Evolutionary conservation across 2,888 invertebrate genomes (phyloP), one percentile per base, ranked within the genome.

Genomic region (Coelogynopora nodosa): DNA sequence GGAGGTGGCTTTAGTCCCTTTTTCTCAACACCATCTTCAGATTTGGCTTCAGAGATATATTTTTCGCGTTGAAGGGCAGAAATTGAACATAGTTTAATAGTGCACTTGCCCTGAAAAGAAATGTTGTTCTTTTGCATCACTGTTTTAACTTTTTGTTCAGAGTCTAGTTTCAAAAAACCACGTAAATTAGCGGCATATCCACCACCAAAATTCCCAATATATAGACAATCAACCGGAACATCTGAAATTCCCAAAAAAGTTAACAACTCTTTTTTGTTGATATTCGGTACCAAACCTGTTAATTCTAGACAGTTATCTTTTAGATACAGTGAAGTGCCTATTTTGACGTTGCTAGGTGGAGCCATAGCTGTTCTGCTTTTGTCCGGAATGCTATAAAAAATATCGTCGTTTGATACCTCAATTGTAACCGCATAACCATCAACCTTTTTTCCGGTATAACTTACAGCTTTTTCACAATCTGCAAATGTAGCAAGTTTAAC

Each of bases 201-300:
- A n/a, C 23, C 74, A 26, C 74, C 74, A 74, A 23, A 74, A 23
- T 26, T 26, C 5, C 74, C 74, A 26, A 74, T 5, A 74, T n/a
- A 74, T 5, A 74, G 23, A 5, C 23, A 23, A 5, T 26, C 27
- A 13, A 23, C 74, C 2, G 74, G 23, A 74, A 74, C 2, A 26
- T 74, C 0, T 67, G 85, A 30, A 2, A 85, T n/a, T 5, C 67
- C 67, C 0, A 85, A 26, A 67, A 67, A 85, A 67, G 67, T 49
- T 67, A 67, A 67, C 5, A 85, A 67, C 1, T 85, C 85, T 85
- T 85, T 85, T 85, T 85, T 67, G 74, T 85, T 85, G 0, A 85
- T 27, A 29, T 85, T 67, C 0, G 27, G 67, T 27, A 74, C 27
- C 2, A 85, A 18, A 85, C 67, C 67, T 0, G 30, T 67, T n/a